These are phyloP conservation scores for Cyanoramphus novaezelandiae DNA, from an alignment of 2,113 vertebrate genomes.

Conservation along the genomic window DNA sequence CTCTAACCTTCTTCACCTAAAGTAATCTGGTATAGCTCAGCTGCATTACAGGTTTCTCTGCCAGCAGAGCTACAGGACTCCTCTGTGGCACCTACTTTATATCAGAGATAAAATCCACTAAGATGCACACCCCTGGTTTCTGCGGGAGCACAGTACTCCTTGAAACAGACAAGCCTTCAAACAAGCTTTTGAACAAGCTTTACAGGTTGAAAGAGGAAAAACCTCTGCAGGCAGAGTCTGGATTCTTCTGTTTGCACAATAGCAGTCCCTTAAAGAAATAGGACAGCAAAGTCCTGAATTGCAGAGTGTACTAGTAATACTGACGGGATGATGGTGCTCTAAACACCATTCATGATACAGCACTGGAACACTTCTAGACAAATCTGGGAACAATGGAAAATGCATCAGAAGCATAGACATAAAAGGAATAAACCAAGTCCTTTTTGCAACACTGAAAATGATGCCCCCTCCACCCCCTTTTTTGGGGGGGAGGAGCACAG, in stretches of 20 bases:
- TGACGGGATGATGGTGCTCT: background rate
- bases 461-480: background rate
- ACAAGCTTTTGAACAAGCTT: background rate
- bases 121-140: background rate
- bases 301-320: background rate
- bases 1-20: background rate
- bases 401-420: background rate
- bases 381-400: background rate
- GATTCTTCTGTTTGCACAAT: background rate
- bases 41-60: slow-evolving; percentile 2
- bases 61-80: background rate
- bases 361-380: background rate
- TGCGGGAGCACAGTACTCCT: background rate
- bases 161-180: background rate
- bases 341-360: background rate
- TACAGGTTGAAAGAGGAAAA: background rate
- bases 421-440: background rate
- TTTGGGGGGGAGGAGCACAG: background rate
- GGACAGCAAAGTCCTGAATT: background rate
- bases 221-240: background rate
- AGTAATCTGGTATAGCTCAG: background rate
- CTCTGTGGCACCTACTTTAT: background rate
- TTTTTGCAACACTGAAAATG: background rate
- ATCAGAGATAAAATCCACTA: background rate
- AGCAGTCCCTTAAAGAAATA: background rate